Evolutionary conservation across 2,888 invertebrate genomes (phyloP).

Genomic region (Euzophera pinguis): DNA sequence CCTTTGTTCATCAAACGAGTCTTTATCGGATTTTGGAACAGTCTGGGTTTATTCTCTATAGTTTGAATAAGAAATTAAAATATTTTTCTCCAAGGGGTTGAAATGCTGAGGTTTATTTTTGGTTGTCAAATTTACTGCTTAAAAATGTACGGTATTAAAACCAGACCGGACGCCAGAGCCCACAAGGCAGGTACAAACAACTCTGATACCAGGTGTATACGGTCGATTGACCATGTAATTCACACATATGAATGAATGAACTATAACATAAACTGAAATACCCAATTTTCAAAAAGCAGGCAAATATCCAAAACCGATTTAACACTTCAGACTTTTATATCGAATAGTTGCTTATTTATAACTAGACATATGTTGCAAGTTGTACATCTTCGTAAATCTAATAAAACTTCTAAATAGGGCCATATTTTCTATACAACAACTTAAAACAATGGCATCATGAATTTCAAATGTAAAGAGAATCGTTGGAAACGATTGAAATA

Average conservation of each 20-base stretch:
- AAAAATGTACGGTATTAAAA: too few species aligned
- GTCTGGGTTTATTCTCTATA: slow-evolving; percentile 26
- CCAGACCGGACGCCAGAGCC: too few species aligned
- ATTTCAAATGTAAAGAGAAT: slow-evolving; percentile 26
- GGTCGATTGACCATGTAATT: too few species aligned
- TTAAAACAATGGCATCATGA: slow-evolving; percentile 13
- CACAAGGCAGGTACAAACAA: too few species aligned
- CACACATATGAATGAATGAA: too few species aligned
- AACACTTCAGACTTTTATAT: not conserved
- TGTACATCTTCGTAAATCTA: not conserved
- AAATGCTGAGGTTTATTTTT: not conserved
- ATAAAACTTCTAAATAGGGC: not conserved
- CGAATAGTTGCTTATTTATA: not conserved
- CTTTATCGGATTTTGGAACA: slow-evolving; percentile 29
- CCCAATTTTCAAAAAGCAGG: too few species aligned
- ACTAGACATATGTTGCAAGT: not conserved
- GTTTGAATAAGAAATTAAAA: slow-evolving; percentile 18
- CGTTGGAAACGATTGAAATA: slow-evolving; percentile 31
- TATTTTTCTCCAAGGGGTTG: not conserved
- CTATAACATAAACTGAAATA: too few species aligned
- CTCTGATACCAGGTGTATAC: too few species aligned
- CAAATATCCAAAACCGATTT: too few species aligned
- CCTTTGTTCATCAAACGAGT: slow-evolving; percentile 31
- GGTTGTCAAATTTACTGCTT: too few species aligned
- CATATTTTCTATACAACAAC: not conserved